Evolutionary conservation across 2,888 invertebrate species (phyloP).

Genomic region (Cancer borealis): DNA sequence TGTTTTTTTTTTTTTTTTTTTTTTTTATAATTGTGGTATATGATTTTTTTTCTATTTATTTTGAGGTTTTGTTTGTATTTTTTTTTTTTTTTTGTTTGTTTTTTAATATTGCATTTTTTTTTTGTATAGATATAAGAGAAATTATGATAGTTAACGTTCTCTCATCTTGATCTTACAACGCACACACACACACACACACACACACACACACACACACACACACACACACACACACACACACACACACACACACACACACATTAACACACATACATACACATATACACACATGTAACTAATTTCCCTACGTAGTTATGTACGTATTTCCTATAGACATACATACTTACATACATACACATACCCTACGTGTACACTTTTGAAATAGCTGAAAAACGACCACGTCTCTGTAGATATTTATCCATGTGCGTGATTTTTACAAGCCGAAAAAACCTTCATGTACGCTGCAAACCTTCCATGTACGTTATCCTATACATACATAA

Average conservation of each 20-base stretch:
- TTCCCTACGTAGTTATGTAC: not conserved
- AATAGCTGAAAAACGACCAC: not conserved
- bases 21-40: too few relatives aligned
- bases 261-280: not conserved
- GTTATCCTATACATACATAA: not conserved
- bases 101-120: too few relatives aligned
- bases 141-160: not conserved
- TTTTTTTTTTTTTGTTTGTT: too few relatives aligned
- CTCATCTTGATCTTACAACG: not conserved
- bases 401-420: not conserved
- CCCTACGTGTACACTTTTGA: not conserved
- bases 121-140: too few relatives aligned
- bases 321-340: not conserved
- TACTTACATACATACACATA: conserved; percentile 43
- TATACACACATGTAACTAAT: not conserved
- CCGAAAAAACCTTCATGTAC: not conserved
- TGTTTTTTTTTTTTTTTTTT: too few relatives aligned
- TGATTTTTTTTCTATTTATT: too few relatives aligned
- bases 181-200: not conserved
- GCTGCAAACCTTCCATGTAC: not conserved
- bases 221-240: conserved; percentile 27
- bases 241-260: conserved; percentile 10
- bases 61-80: too few relatives aligned
- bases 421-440: conserved; percentile 24
- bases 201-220: conserved; percentile 27